phyloP scores from a whole-genome alignment of 2,888 invertebrate species.

The Heliothis peltigera region DNA sequence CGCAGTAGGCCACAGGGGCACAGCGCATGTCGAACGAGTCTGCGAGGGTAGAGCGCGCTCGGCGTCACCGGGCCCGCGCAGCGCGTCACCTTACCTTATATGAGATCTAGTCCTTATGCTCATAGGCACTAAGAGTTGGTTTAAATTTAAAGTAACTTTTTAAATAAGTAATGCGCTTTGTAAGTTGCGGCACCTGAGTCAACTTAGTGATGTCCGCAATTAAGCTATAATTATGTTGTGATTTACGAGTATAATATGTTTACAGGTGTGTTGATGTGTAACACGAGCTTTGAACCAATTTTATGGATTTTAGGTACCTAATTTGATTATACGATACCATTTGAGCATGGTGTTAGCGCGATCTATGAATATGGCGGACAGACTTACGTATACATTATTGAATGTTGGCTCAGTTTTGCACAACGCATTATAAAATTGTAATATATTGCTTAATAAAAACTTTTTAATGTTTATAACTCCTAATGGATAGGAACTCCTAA shows the following conservation, averaged over 20 bases:
- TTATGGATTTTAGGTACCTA: slow-evolving; percentile 37
- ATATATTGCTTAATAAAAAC: slow-evolving; percentile 33
- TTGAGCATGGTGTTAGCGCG: slow-evolving; percentile 2
- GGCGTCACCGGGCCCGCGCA: slow-evolving; percentile 23
- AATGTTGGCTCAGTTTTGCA: slow-evolving; percentile 40
- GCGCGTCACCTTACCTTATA: slow-evolving; percentile 43
- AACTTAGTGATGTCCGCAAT: slow-evolving; percentile 32
- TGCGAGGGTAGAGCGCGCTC: slow-evolving; percentile 2
- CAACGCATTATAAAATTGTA: slow-evolving; percentile 29
- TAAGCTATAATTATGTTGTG: slow-evolving; percentile 42
- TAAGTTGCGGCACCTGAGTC: slow-evolving; percentile 30
- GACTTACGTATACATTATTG: neutral
- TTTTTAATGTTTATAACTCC: slow-evolving; percentile 45
- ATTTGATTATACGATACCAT: slow-evolving; percentile 22
- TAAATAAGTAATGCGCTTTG: slow-evolving; percentile 24
- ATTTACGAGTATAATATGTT: slow-evolving; percentile 48
- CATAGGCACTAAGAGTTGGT: slow-evolving; percentile 42
- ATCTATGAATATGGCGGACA: neutral
- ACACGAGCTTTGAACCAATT: slow-evolving; percentile 31
- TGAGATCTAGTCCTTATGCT: slow-evolving; percentile 60
- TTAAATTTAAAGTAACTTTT: slow-evolving; percentile 32
- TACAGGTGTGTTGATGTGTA: slow-evolving; percentile 44
- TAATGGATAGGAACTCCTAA: slow-evolving; percentile 48
- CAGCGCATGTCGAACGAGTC: no score
- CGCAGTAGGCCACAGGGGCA: neutral